phyloP scores from a whole-genome alignment of 2,797 vertebrate species.

The Pempheris klunzingeri region DNA sequence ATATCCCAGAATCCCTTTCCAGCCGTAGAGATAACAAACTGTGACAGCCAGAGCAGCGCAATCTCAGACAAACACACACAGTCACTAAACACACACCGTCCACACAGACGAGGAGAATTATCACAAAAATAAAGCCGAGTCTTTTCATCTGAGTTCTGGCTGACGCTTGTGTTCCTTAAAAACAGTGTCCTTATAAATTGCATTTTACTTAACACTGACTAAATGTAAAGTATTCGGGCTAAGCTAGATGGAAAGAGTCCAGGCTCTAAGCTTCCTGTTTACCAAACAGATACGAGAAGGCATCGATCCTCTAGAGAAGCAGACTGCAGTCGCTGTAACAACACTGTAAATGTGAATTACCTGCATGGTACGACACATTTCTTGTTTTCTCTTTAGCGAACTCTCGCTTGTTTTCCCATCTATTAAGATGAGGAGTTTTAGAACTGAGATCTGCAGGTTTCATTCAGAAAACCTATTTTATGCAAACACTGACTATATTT shows the following conservation, averaged over 20 bases:
- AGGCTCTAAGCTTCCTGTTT: too few relatives aligned
- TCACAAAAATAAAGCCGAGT: not conserved
- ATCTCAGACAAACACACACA: not conserved
- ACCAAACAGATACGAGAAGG: too few relatives aligned
- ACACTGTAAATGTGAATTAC: too few relatives aligned
- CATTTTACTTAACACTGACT: not conserved
- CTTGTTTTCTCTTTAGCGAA: too few relatives aligned
- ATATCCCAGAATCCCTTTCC: slow-evolving; percentile 34
- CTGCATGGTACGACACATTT: too few relatives aligned
- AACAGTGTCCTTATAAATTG: not conserved
- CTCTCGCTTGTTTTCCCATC: too few relatives aligned
- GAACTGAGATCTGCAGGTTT: not conserved
- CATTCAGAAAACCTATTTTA: not conserved
- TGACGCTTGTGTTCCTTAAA: not conserved
- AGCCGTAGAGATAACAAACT: slow-evolving; percentile 14
- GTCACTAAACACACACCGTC: slow-evolving; percentile 8
- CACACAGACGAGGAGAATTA: slow-evolving; percentile 1
- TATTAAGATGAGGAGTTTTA: not conserved
- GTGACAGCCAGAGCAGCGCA: not conserved
- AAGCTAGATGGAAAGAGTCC: too few relatives aligned
- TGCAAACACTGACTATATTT: not conserved
- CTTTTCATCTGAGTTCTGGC: not conserved
- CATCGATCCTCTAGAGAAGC: too few relatives aligned
- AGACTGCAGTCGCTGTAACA: too few relatives aligned
- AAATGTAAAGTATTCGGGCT: too few relatives aligned